phyloP scores from a whole-genome alignment of 2,888 invertebrate genomes.

The Metacarcinus magister region DNA sequence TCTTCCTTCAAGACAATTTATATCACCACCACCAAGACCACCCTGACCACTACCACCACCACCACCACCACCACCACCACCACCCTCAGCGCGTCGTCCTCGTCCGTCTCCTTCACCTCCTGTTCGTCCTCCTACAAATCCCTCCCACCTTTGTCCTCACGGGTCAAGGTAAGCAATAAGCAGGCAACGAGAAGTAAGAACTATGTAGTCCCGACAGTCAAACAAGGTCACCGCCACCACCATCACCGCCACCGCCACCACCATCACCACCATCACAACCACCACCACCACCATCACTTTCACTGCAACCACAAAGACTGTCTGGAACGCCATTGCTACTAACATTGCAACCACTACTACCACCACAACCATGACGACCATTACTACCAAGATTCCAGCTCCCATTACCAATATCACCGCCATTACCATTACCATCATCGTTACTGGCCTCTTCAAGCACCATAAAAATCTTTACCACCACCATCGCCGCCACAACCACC shows the following conservation, averaged over 20 bases:
- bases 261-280: neutral
- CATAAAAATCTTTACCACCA: neutral
- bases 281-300: conserved; percentile 16
- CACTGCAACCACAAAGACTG: neutral
- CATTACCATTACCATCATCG: neutral
- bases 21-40: neutral
- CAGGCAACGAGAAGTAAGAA: neutral
- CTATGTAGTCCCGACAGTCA: neutral
- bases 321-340: neutral
- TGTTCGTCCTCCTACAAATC: conserved; percentile 7
- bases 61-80: neutral
- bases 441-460: neutral
- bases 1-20: neutral
- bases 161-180: neutral
- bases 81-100: neutral
- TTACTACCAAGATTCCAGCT: neutral
- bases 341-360: neutral
- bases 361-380: neutral
- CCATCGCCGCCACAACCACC: neutral
- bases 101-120: neutral
- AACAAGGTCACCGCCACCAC: conserved; percentile 18
- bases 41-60: neutral
- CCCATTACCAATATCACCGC: neutral
- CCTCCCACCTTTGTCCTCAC: neutral
- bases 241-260: neutral